Percentiles rank a stretch among this genome's conserved stretches.
Conservation (phyloP, 2,888 invertebrate genomes). For the Gryllus longicercus region DNA sequence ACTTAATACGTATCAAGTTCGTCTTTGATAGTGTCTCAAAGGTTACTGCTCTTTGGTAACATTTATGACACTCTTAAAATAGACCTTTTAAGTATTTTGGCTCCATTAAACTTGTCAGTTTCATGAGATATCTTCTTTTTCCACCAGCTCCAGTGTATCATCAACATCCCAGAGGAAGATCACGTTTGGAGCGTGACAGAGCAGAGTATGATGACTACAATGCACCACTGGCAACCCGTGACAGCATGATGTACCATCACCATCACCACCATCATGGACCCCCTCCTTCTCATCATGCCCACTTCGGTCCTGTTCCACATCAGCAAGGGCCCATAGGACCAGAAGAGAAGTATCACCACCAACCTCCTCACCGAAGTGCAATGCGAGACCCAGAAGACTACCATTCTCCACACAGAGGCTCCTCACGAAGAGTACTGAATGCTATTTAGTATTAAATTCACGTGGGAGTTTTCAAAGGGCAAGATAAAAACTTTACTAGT, state of each 20-base stretch:
- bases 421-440: slow-evolving; percentile 64
- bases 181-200: slow-evolving; percentile 51
- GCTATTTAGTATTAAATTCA: slow-evolving; percentile 59
- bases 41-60: background rate
- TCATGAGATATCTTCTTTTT: background rate
- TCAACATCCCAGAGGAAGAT: slow-evolving; percentile 49
- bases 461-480: slow-evolving; percentile 26
- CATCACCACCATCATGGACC: slow-evolving; percentile 33
- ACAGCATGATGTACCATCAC: background rate
- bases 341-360: slow-evolving; percentile 38
- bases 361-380: slow-evolving; percentile 45
- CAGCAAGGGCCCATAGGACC: slow-evolving; percentile 43
- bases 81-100: slow-evolving; percentile 6
- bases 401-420: slow-evolving; percentile 54
- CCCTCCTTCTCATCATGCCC: slow-evolving; percentile 42
- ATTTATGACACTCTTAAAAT: background rate
- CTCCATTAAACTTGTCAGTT: background rate
- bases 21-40: background rate
- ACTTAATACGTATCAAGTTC: background rate
- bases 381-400: slow-evolving; percentile 51
- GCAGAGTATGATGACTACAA: slow-evolving; percentile 56
- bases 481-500: background rate
- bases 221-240: slow-evolving; percentile 30
- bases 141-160: slow-evolving; percentile 45
- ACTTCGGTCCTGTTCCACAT: slow-evolving; percentile 45